These are phyloP conservation scores for Vireo altiloquus DNA, from an alignment of 2,113 vertebrate genomes.

Conservation along the genomic window DNA sequence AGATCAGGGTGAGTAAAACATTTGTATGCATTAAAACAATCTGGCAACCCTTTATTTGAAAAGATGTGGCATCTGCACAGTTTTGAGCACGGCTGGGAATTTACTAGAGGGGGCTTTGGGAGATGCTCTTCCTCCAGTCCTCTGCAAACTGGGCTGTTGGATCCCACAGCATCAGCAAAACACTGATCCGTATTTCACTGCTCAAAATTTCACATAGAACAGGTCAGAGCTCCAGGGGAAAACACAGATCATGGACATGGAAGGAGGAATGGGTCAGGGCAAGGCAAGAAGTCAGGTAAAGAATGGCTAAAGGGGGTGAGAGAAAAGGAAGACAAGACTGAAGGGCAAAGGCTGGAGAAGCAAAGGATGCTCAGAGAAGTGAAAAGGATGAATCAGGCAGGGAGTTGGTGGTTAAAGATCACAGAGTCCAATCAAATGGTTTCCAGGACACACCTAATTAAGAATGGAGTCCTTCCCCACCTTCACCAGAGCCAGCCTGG, in stretches of 20 bases:
- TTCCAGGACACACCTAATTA: background rate
- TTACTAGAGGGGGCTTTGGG: background rate
- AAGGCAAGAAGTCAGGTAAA: background rate
- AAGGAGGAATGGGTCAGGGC: background rate
- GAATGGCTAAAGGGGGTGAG: background rate
- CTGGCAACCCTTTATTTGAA: background rate
- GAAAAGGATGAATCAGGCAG: background rate
- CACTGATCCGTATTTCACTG: background rate
- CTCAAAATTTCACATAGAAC: fast-evolving
- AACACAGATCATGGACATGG: background rate
- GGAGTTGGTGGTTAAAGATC: fast-evolving
- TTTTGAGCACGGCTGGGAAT: background rate
- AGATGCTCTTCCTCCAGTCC: background rate
- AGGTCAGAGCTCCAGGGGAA: background rate
- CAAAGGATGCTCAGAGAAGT: background rate
- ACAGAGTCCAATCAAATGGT: background rate
- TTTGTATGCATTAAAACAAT: background rate
- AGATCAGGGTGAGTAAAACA: background rate
- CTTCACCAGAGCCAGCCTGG: background rate
- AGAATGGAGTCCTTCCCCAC: background rate
- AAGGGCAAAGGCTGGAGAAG: background rate
- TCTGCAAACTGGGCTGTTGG: background rate
- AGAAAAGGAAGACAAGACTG: background rate
- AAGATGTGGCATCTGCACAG: background rate
- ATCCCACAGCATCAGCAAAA: background rate